Evolutionary conservation across 1,140 invertebrate genomes (phyloP), one percentile per base, ranked within the genome.

Genomic region (Drosophila pectinifera): DNA sequence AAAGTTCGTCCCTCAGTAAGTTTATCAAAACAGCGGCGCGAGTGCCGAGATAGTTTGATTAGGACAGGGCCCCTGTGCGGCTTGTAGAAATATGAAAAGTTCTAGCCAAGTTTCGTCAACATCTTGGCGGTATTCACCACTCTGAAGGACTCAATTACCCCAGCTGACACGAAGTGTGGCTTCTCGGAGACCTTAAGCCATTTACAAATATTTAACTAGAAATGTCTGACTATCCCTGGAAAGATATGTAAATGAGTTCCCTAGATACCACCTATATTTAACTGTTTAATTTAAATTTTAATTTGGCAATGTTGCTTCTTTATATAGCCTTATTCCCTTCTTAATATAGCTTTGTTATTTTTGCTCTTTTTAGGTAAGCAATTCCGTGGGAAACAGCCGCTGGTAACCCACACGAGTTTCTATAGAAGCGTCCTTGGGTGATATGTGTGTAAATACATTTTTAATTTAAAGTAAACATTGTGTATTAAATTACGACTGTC

Each of bases 401-500:
- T 18, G 31, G 22, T n/a, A 63, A 36, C 39, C 34, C 58, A 63
- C 6, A 48, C 24, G 59, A 45, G 8, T 64, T 63, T 61, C 38
- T 20, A 31, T 58, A 18, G 20, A 31, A 13, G 14, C 45, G 14
- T 49, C 38, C 53, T 55, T 80, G 16, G 39, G 13, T 65, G 69
- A 54, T 64, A 72, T 51, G 77, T 77, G 68, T 56, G 58, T 45
- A 78, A 73, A 86, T 88, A 76, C 16, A 86, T 86, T 88, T 86
- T 88, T 86, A 86, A 89, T 88, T 88, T 88, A 83, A 79, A 83
- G 82, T 73, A 88, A 89, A 88, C 63, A 73, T 64, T 59, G 55
- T 69, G 58, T 72, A 88, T 88, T 83, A 88, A 83, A 74, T 88
- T 83, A 76, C 41, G 55, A 59, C 39, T 73, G 54, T 36, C 41